Percentiles rank a stretch among this genome's conserved stretches.
Evolutionary conservation across 1,140 invertebrate genomes (phyloP).

Genomic region (Papilio helenus): DNA sequence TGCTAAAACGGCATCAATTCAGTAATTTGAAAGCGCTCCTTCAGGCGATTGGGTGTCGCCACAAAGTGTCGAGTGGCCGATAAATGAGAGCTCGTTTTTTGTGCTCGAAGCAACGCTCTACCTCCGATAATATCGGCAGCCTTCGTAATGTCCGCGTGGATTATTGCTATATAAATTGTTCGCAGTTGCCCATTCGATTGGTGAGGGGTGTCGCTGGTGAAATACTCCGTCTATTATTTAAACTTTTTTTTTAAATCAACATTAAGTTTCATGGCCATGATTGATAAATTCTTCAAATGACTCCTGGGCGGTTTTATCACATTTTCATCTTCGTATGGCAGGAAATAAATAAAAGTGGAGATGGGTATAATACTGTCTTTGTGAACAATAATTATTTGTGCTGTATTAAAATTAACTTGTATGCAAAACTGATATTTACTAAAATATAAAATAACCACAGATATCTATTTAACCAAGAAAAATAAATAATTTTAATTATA

Average conservation of each 20-base stretch:
- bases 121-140: constrained; percentile 73
- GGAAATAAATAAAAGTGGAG: no score
- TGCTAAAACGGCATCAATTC: constrained; percentile 7
- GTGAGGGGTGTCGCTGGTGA: constrained; percentile 58
- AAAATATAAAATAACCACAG: no score
- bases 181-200: constrained; percentile 75
- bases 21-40: constrained; percentile 41
- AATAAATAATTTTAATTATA: background rate
- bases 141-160: constrained; percentile 74
- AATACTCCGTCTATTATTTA: background rate
- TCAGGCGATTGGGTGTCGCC: constrained; percentile 58
- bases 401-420: no score
- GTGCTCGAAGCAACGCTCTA: constrained; percentile 63
- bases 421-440: no score
- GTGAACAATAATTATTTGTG: no score
- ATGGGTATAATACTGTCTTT: no score
- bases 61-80: constrained; percentile 67
- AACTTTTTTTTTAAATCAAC: background rate
- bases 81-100: constrained; percentile 81
- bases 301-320: no score
- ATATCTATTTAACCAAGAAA: background rate
- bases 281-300: no score
- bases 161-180: constrained; percentile 82
- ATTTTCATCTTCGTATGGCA: no score
- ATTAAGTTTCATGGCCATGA: no score